Percentiles rank a stretch among this genome's conserved stretches.
Evolutionary conservation across 2,888 invertebrate genomes (phyloP).

Genomic region (Chirona hameri): DNA sequence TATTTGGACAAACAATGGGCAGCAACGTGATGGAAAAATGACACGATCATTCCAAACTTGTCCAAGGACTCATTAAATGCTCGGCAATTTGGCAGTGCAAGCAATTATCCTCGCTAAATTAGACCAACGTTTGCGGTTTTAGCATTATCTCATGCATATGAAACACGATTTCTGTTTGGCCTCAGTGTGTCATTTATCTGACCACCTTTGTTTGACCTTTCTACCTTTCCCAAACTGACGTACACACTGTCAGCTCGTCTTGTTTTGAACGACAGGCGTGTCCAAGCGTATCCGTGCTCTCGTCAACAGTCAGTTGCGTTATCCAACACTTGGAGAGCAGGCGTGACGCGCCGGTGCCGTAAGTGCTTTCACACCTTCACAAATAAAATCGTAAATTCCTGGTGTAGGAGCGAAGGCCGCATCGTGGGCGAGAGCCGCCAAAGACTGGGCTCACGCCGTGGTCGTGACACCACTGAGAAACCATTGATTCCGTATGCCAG

Average conservation of each 20-base stretch:
- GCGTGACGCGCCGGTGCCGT: background rate
- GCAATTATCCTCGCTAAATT: no score
- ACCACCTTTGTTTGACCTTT: background rate
- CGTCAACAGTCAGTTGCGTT: background rate
- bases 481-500: background rate
- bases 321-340: background rate
- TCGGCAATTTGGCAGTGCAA: no score
- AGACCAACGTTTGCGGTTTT: background rate
- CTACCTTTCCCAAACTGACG: background rate
- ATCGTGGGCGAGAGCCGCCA: background rate
- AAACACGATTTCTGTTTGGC: background rate
- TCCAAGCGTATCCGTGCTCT: background rate
- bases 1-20: no score
- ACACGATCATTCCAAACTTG: no score
- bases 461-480: background rate
- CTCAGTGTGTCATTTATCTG: background rate
- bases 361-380: conserved; percentile 9
- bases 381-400: conserved; percentile 5
- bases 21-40: no score
- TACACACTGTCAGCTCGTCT: background rate
- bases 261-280: background rate
- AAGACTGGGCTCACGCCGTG: background rate
- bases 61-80: no score
- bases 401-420: background rate
- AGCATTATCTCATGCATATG: background rate